phyloP scores from a whole-genome alignment of 2,888 invertebrate species.

The Strigamia transsilvanica region DNA sequence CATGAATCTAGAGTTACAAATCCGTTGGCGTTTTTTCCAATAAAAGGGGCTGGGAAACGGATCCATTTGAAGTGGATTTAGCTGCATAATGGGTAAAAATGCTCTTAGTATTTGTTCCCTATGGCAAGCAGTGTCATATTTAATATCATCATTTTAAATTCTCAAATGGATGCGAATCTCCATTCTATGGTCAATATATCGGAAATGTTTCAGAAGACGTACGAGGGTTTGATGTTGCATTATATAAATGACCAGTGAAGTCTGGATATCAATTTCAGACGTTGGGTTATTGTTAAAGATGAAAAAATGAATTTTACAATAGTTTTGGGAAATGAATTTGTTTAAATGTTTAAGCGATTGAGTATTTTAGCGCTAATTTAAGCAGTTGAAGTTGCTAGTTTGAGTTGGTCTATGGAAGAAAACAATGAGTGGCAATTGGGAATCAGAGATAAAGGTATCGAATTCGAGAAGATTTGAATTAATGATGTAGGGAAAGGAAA shows the following conservation, averaged over 20 bases:
- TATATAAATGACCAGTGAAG: neutral
- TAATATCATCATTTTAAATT: neutral
- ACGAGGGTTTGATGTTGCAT: neutral
- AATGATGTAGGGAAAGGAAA: neutral
- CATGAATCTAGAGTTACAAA: neutral
- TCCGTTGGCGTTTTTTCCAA: neutral
- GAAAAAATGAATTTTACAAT: neutral
- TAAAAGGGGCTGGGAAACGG: neutral
- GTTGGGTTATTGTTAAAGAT: neutral
- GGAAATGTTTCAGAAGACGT: neutral
- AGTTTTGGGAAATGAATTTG: neutral
- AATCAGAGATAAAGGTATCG: neutral
- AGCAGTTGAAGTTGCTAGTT: too few species aligned
- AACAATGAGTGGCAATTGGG: neutral
- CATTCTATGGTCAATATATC: neutral
- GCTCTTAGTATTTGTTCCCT: constrained; percentile 8
- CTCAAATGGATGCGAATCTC: neutral
- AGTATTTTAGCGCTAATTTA: too few species aligned
- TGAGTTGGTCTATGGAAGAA: too few species aligned
- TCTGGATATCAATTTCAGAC: neutral
- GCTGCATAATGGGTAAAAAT: constrained; percentile 1
- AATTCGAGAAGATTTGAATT: neutral
- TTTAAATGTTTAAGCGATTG: neutral
- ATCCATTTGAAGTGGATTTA: constrained; percentile 1
- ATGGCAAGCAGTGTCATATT: neutral